A percentile compares a stretch with the other conserved stretches of the same genome.
Evolutionary conservation across 2,113 vertebrate genomes (phyloP).

Genomic region (Epinephelus fuscoguttatus): DNA sequence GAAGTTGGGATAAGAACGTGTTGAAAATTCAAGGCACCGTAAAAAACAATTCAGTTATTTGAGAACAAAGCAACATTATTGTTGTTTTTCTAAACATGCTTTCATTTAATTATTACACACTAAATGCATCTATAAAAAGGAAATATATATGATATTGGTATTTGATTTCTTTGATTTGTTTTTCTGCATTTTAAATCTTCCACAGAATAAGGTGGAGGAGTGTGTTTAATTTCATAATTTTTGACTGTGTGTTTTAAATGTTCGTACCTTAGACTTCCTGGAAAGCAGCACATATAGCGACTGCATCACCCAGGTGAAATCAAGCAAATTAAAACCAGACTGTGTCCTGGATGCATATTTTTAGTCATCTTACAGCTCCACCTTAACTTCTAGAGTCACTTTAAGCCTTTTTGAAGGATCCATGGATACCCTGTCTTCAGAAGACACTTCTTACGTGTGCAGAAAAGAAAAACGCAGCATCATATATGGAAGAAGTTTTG

Average conservation of each 20-base stretch:
- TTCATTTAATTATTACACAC: not conserved
- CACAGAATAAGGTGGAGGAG: not conserved
- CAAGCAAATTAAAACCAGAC: not conserved
- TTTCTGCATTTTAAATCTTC: not conserved
- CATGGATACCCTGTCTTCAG: conserved; percentile 30
- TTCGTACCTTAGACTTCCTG: not conserved
- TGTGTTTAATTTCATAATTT: not conserved
- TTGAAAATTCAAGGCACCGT: too few species aligned
- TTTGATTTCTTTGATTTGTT: not conserved
- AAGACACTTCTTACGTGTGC: conserved; percentile 17
- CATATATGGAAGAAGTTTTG: conserved; percentile 18
- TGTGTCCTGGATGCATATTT: not conserved
- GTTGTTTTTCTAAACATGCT: not conserved
- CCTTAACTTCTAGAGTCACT: conserved; percentile 19
- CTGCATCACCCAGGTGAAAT: not conserved
- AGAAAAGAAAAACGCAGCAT: conserved; percentile 14
- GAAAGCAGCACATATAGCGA: not conserved
- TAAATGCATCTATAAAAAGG: not conserved
- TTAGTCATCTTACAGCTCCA: not conserved
- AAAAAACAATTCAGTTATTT: not conserved
- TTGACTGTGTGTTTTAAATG: not conserved
- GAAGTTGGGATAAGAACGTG: too few species aligned
- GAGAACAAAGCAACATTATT: not conserved
- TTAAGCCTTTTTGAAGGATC: conserved; percentile 22
- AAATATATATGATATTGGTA: too few species aligned